Base-by-base conservation (phyloP, 1,140 invertebrate species). In the Metopolophium dirhodum region DNA sequence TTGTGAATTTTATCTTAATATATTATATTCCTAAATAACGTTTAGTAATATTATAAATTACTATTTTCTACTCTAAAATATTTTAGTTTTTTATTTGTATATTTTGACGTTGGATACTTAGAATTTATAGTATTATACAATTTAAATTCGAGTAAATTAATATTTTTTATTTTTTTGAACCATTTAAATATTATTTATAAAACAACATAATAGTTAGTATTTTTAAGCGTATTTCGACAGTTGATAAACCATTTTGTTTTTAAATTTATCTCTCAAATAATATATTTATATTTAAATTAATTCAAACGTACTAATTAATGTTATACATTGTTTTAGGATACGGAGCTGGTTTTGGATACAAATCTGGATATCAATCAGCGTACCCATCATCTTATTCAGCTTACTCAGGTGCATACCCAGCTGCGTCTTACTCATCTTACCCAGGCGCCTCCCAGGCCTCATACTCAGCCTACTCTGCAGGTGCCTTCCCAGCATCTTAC, bases 401-500 rank as follows among this genome's bases (percentile, higher is more conserved):
- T 30, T 82, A 91, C 41, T 51, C 77, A 7, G 18, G 22, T 4
- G 49, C 18, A 41, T 41, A 41, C 26, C 57, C 26, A 20, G 35
- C n/a, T 30, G 18, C 41, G 68, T 54, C 51, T 8, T 91, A 91
- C 61, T 82, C 90, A 23, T 18, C 90, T 1, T 37, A 41, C 77
- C 54, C 91, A 26, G 77, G 68, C 9, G 91, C 77, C 22, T 92
- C 85, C 49, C 91, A 77, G 14, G 2, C 90, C 37, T 37, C 91
- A 11, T 92, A 92, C 90, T 91, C 90, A 7, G 45, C 77, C 11
- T 30, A 85, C n/a, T 83, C 68, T 26, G 77, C n/a, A n/a, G n/a
- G 30, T 22, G 91, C 77, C n/a, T 92, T 85, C 49, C 91, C 91
- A 3, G 2, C 90, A 51, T 37, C 91, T 23, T 92, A 92, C 90